Conservation (phyloP, 2,888 invertebrate genomes). For the Caenorhabditis angaria region DNA sequence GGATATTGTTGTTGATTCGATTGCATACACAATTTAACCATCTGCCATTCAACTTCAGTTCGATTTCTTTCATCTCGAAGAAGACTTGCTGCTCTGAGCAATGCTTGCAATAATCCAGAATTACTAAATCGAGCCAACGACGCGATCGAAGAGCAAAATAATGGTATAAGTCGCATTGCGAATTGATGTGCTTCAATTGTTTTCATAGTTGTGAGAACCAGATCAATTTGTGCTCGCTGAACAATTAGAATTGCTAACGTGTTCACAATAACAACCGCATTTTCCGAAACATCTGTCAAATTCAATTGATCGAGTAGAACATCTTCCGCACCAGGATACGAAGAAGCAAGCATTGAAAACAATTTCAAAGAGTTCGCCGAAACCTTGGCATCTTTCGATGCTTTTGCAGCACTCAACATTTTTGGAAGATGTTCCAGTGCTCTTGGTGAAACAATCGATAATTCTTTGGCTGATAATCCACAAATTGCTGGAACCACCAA, state of each 20-base stretch:
- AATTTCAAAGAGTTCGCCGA: slow-evolving; percentile 34
- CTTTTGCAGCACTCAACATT: slow-evolving; percentile 23
- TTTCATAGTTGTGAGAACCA: slow-evolving; percentile 45
- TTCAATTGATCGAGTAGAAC: slow-evolving; percentile 42
- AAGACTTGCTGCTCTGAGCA: slow-evolving; percentile 34
- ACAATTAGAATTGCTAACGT: slow-evolving; percentile 62
- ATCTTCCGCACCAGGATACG: slow-evolving; percentile 42
- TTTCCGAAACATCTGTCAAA: slow-evolving; percentile 28
- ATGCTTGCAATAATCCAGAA: slow-evolving; percentile 31
- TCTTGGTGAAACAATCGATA: slow-evolving; percentile 52
- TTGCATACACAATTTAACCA: slow-evolving; percentile 54
- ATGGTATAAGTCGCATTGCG: slow-evolving; percentile 51
- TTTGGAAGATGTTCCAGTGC: slow-evolving; percentile 53
- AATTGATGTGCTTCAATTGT: slow-evolving; percentile 50
- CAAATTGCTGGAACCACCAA: slow-evolving; percentile 38
- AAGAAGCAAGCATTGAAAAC: slow-evolving; percentile 36
- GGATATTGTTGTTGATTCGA: slow-evolving; percentile 38
- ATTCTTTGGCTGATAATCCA: slow-evolving; percentile 31
- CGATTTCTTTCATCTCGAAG: slow-evolving; percentile 52
- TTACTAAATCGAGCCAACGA: slow-evolving; percentile 44
- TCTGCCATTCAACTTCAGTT: slow-evolving; percentile 66
- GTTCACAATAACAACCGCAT: slow-evolving; percentile 60
- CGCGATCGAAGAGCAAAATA: slow-evolving; percentile 56
- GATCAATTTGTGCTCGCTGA: slow-evolving; percentile 62
- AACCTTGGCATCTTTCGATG: slow-evolving; percentile 15